Evolutionary conservation across 2,113 vertebrate genomes (phyloP).

Genomic region (Copsychus sechellarum): DNA sequence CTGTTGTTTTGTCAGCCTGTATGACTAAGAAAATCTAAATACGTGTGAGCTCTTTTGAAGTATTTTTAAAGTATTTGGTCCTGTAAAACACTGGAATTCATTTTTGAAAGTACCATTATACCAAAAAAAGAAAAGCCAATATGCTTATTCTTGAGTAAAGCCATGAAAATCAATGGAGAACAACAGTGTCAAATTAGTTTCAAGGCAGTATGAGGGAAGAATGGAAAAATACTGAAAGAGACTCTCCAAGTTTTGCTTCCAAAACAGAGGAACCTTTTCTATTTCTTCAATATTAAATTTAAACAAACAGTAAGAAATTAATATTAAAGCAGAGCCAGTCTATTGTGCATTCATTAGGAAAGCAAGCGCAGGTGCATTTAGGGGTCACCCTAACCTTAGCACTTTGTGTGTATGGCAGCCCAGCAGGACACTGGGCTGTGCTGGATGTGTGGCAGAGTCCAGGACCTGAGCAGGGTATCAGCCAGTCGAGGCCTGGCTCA

Average conservation of each 20-base stretch:
- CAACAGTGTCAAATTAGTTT: background rate
- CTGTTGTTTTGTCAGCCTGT: background rate
- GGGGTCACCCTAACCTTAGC: background rate
- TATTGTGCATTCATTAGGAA: background rate
- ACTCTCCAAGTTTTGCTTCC: background rate
- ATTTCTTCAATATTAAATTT: background rate
- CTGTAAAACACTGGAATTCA: background rate
- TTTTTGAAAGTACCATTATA: background rate
- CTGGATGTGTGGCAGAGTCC: background rate
- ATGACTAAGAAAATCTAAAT: background rate
- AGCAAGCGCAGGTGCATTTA: background rate
- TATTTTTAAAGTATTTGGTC: background rate
- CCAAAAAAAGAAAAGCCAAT: background rate
- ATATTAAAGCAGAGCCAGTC: background rate
- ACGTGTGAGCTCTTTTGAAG: background rate
- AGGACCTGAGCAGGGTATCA: too few relatives aligned
- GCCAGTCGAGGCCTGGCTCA: background rate
- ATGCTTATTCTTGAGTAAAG: background rate
- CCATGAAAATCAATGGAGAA: background rate
- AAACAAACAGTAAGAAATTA: background rate
- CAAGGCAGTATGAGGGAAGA: background rate
- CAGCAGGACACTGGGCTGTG: fast-evolving
- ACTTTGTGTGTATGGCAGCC: fast-evolving
- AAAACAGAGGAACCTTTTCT: background rate
- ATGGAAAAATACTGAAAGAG: background rate